Percentiles rank a stretch among this genome's conserved stretches.
Conservation (phyloP, 2,797 vertebrate genomes). For the Dipus sagitta region DNA sequence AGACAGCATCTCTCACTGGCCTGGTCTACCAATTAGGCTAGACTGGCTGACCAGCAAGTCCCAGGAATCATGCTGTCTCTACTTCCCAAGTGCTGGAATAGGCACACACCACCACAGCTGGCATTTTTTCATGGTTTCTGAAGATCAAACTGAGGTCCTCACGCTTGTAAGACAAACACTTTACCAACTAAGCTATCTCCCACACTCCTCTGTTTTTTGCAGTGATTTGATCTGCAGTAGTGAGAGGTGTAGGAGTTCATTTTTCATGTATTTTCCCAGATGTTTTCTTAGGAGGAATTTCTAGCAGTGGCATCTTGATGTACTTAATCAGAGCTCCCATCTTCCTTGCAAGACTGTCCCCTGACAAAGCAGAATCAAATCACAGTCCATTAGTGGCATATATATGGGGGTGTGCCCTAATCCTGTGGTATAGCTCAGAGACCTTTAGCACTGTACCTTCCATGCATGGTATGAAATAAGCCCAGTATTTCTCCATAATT, state of each 20-base stretch:
- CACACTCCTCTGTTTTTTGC: background rate
- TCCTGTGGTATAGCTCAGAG: background rate
- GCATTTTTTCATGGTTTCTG: too few relatives aligned
- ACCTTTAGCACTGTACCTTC: background rate
- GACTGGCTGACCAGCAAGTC: too few relatives aligned
- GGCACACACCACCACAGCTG: too few relatives aligned
- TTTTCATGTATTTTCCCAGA: background rate
- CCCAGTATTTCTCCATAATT: background rate
- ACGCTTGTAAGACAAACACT: too few relatives aligned
- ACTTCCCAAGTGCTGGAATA: too few relatives aligned
- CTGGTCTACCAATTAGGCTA: too few relatives aligned
- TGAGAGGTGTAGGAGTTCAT: too few relatives aligned
- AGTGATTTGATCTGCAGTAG: background rate
- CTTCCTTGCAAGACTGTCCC: rapidly evolving
- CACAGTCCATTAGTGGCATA: background rate
- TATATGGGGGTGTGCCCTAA: too few relatives aligned
- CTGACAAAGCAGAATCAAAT: background rate
- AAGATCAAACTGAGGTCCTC: too few relatives aligned
- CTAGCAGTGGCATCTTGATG: background rate
- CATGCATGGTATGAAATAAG: background rate
- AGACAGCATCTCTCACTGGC: too few relatives aligned
- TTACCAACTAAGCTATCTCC: background rate
- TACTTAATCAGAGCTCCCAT: background rate
- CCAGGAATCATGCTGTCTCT: too few relatives aligned
- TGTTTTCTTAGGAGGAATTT: background rate